Conservation (phyloP, 1,140 invertebrate genomes). For the Papilio dardanus region DNA sequence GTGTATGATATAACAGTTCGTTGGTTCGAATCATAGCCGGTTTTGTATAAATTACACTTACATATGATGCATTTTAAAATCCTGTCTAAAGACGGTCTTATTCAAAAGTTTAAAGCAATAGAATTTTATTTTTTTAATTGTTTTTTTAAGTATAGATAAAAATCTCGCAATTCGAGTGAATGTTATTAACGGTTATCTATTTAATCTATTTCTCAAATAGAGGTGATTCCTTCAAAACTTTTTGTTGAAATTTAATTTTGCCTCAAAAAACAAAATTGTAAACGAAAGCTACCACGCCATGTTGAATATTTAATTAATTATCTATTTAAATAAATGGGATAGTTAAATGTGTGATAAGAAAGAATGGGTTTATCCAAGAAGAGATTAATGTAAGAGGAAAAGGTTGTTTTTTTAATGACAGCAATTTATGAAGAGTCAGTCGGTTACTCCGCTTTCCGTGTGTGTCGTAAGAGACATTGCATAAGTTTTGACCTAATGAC, state of each 20-base stretch:
- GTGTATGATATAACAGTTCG: background rate
- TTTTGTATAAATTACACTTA: slow-evolving; percentile 2
- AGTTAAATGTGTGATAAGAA: background rate
- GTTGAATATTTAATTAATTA: background rate
- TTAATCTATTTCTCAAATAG: too few species aligned
- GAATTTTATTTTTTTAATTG: background rate
- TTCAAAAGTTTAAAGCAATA: background rate
- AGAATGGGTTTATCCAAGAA: background rate
- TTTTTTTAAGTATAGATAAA: background rate
- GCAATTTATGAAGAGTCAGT: slow-evolving; percentile 10
- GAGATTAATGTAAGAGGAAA: slow-evolving; percentile 12
- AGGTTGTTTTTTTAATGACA: slow-evolving; percentile 13
- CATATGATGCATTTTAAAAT: background rate
- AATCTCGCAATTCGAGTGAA: background rate
- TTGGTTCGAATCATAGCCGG: slow-evolving; percentile 5
- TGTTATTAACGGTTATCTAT: background rate
- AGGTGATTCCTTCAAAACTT: too few species aligned
- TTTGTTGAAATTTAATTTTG: too few species aligned
- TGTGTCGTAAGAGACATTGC: background rate
- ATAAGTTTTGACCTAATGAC: slow-evolving; percentile 20
- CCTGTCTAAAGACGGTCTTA: background rate
- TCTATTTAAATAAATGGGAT: background rate
- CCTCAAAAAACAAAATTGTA: background rate
- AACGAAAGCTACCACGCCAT: background rate
- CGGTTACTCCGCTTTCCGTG: slow-evolving; percentile 15